These are phyloP conservation scores for Agriopis aurantiaria DNA, from an alignment of 2,888 invertebrate genomes.

Conservation along the genomic window DNA sequence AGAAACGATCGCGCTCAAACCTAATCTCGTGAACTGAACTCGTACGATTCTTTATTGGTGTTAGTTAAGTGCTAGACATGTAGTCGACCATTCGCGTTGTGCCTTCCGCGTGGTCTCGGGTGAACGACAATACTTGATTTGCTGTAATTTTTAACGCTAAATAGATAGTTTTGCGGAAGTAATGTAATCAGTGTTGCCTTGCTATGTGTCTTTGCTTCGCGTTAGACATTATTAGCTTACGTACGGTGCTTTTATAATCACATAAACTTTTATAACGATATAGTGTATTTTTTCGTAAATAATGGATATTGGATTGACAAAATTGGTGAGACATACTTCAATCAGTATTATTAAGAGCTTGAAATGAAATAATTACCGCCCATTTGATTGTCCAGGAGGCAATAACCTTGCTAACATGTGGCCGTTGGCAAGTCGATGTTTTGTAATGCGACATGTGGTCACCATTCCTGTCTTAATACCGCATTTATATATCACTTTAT, in stretches of 20 bases:
- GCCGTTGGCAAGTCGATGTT: constrained; percentile 70
- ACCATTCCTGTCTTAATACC: constrained; percentile 69
- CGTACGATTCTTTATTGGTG: constrained; percentile 67
- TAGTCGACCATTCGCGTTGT: constrained; percentile 82
- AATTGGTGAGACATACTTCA: constrained; percentile 62
- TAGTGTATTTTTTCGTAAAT: constrained; percentile 40
- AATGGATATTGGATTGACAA: constrained; percentile 54
- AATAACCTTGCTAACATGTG: constrained; percentile 79
- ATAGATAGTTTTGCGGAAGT: constrained; percentile 71
- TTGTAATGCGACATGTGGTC: constrained; percentile 76
- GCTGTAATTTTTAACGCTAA: constrained; percentile 69
- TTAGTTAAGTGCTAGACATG: constrained; percentile 72
- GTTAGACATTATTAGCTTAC: constrained; percentile 72
- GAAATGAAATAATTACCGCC: constrained; percentile 42
- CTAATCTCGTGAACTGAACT: constrained; percentile 59
- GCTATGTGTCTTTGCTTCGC: constrained; percentile 85
- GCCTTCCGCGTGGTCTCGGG: constrained; percentile 74
- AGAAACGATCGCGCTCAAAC: constrained; percentile 50
- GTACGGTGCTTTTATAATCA: constrained; percentile 79
- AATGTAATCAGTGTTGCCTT: constrained; percentile 84
- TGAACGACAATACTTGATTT: constrained; percentile 67
- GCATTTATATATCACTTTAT: constrained; percentile 44
- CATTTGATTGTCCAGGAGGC: constrained; percentile 59
- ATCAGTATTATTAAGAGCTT: constrained; percentile 29
- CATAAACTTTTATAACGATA: constrained; percentile 45